A percentile compares a stretch with the other conserved stretches of the same genome.
These are phyloP conservation scores for Sinocyclocheilus grahami DNA, from an alignment of 2,113 vertebrate species.

Conservation along the genomic window DNA sequence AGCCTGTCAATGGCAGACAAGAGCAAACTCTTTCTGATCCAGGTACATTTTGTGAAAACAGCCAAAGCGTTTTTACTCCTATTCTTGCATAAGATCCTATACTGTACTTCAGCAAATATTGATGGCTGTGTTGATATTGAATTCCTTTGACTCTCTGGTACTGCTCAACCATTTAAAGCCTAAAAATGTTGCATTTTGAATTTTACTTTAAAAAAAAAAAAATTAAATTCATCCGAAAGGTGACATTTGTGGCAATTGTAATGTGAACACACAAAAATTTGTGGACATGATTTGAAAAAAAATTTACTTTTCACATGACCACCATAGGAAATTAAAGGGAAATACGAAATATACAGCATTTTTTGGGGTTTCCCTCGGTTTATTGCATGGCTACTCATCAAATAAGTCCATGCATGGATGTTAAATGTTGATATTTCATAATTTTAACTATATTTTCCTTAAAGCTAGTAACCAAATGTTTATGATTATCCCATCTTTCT, in stretches of 20 bases:
- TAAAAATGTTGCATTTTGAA: background rate
- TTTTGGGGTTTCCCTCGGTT: too few relatives aligned
- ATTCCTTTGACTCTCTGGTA: background rate
- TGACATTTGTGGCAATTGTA: too few relatives aligned
- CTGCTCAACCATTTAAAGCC: background rate
- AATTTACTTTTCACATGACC: too few relatives aligned
- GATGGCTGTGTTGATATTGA: background rate
- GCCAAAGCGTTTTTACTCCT: background rate
- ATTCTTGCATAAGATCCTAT: background rate
- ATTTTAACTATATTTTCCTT: background rate
- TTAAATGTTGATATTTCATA: background rate
- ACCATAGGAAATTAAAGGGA: too few relatives aligned
- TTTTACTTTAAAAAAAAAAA: too few relatives aligned
- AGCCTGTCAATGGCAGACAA: conserved; percentile 63
- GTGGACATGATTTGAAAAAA: too few relatives aligned
- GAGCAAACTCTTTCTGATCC: conserved; percentile 77
- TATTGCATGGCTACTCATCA: background rate
- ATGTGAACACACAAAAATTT: too few relatives aligned
- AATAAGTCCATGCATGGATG: background rate
- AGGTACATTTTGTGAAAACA: conserved; percentile 61
- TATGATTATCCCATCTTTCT: background rate
- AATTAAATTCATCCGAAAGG: too few relatives aligned
- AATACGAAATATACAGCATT: too few relatives aligned
- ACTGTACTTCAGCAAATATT: background rate
- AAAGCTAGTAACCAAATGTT: background rate